Evolutionary conservation across 2,113 vertebrate species (phyloP).

Genomic region (Spea multiplicata): DNA sequence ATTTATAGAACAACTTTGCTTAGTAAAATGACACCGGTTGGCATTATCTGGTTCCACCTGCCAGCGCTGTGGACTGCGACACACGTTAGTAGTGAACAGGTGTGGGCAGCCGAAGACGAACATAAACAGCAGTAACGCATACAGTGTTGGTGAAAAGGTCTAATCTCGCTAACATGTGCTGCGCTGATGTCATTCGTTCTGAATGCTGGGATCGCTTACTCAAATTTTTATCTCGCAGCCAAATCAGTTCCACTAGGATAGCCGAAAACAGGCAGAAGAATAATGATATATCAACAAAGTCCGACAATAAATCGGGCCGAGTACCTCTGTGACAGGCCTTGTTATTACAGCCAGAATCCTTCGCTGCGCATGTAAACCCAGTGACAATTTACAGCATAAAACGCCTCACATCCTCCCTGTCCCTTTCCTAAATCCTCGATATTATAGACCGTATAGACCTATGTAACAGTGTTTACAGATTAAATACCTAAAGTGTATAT

Average conservation of each 20-base stretch:
- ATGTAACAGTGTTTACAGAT: too few species aligned
- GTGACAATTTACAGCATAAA: not conserved
- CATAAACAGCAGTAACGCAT: constrained; percentile 24
- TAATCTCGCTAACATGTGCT: constrained; percentile 38
- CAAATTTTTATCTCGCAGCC: constrained; percentile 19
- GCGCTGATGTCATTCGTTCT: constrained; percentile 26
- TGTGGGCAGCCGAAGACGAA: not conserved
- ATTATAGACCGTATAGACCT: too few species aligned
- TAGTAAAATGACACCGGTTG: not conserved
- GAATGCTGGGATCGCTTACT: constrained; percentile 8
- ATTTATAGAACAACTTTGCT: not conserved
- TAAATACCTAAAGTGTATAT: too few species aligned
- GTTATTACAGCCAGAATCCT: too few species aligned
- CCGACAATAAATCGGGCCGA: not conserved
- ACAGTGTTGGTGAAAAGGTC: not conserved
- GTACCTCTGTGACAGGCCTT: not conserved
- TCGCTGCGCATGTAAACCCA: not conserved
- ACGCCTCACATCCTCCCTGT: not conserved
- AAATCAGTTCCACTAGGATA: constrained; percentile 1
- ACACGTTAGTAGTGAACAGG: constrained; percentile 28
- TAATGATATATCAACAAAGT: not conserved
- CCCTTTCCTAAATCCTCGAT: too few species aligned
- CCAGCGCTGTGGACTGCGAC: constrained; percentile 19
- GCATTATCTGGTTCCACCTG: not conserved
- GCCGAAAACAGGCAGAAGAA: not conserved